Base-by-base conservation (phyloP, 2,113 vertebrate genomes). In the Oncorhynchus gorbuscha region DNA sequence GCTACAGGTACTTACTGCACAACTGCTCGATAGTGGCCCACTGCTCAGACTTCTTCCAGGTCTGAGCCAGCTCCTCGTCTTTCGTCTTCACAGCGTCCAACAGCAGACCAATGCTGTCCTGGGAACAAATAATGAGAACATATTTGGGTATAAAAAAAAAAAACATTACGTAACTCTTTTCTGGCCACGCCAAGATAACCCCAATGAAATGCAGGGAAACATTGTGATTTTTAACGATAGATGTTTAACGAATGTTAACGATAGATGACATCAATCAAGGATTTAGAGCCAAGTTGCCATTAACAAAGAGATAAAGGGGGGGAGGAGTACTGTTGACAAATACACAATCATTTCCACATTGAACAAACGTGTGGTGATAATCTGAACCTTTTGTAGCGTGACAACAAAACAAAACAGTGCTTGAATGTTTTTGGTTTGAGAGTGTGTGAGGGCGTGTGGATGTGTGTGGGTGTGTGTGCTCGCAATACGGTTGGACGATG, bases 11-110 rank as follows among this genome's bases (percentile, higher is more conserved):
- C 97, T 96, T 86, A 99, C 98, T 96, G 89, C 97, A 99, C 66
- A 99, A 94, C 88, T 99, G 97, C 91, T 99, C 97, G 0, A 99
- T 97, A 83, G 98, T 99, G 12, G 97, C 98, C 98, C 98, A 99
- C 88, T 99, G 97, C 91, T 99, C 98, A 0, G 97, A 99, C 82
- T 96, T 98, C 87, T 96, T 99, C 97, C 97, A 99, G 5, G 97
- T 98, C 89, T 98, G 96, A 0, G 98, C 97, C 0, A 99, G 92
- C 73, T 98, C 97, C 87, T 98, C 97, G 1, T 98, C 94, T 24
- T 95, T 94, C 32, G 96, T 98, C 89, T 95, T 95, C 84, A 99
- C 97, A 0, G 98, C 97, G 39, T 99, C 98, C 55, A 99, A 92
- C 26, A 99, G 92, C 85, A 99, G 86, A 39, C 95, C 96, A 85